Base-by-base conservation (phyloP, 2,797 vertebrate species). In the Oreochromis mossambicus region DNA sequence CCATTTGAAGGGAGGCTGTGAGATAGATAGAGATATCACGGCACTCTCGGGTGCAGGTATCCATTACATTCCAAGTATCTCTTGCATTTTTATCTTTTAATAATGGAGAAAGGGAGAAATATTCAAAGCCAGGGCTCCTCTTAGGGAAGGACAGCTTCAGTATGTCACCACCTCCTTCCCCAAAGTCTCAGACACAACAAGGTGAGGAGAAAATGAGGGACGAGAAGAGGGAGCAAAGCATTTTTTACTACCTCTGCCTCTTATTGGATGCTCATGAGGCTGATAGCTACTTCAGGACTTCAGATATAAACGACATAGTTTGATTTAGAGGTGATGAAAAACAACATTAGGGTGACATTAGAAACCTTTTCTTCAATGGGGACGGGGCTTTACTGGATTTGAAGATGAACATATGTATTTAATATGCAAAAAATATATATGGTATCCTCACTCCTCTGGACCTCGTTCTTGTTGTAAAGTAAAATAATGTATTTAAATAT, bases 11-110 rank as follows among this genome's bases (percentile, higher is more conserved):
- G 79, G 66, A 77, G 51, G 79, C 61, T 29, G 68, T 13, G 29
- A 93, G 92, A 93, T 91, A 83, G 92, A 94, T 94, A 91, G 90
- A 91, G 88, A 92, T 85, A 89, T 89, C 83, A 50, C 55, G 17
- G 75, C 5, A 76, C 83, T 82, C 81, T 55, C 54, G 77, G 89
- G 80, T 86, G 81, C 73, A 54, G 84, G 88, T 90, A 63, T 91
- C 85, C 90, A 83, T 87, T 80, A 54, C 26, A 2, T 56, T 26
- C 55, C 77, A 90, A 87, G 88, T 86, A 88, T 88, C 82, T 84
- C 77, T 56, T 83, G 66, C 52, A 77, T 83, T 77, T 91, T 89
- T 86, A 89, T 73, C 26, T 91, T 89, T 93, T 34, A 79, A 85
- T 90, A 85, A 92, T 89, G 81, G 91, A 80, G 89, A 92, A 90